phyloP scores from a whole-genome alignment of 2,888 invertebrate genomes.

The Lycocerus yunnanus region DNA sequence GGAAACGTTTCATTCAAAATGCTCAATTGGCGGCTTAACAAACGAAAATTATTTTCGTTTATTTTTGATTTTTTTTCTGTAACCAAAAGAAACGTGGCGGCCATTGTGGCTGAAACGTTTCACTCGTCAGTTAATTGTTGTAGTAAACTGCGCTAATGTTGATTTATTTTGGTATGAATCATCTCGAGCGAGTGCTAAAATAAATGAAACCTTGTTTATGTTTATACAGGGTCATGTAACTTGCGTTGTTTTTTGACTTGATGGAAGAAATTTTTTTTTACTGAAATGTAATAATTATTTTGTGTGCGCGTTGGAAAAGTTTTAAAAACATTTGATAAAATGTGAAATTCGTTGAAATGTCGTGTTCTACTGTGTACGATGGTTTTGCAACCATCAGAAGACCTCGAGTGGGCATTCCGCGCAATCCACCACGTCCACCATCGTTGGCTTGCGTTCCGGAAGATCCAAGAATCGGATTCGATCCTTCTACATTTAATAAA shows the following conservation, averaged over 20 bases:
- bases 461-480: conserved; percentile 71
- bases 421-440: conserved; percentile 51
- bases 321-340: not conserved
- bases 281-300: not conserved
- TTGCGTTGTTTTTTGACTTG: not conserved
- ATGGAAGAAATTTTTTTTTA: not conserved
- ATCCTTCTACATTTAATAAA: conserved; percentile 66
- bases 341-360: conserved; percentile 29
- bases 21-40: not conserved
- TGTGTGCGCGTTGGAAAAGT: not conserved
- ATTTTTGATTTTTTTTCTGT: not conserved
- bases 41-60: not conserved
- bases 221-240: not conserved
- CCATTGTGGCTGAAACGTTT: not conserved
- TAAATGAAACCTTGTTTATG: not conserved
- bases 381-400: conserved; percentile 87
- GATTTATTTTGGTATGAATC: not conserved
- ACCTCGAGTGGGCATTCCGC: conserved; percentile 55
- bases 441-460: conserved; percentile 55
- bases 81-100: not conserved
- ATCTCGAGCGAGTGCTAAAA: not conserved
- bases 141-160: not conserved
- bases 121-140: not conserved
- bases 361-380: conserved; percentile 71
- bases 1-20: not conserved